A percentile compares a stretch with the other conserved stretches of the same genome.
phyloP scores from a whole-genome alignment of 1,140 invertebrate genomes.

The Zaprionus capensis region DNA sequence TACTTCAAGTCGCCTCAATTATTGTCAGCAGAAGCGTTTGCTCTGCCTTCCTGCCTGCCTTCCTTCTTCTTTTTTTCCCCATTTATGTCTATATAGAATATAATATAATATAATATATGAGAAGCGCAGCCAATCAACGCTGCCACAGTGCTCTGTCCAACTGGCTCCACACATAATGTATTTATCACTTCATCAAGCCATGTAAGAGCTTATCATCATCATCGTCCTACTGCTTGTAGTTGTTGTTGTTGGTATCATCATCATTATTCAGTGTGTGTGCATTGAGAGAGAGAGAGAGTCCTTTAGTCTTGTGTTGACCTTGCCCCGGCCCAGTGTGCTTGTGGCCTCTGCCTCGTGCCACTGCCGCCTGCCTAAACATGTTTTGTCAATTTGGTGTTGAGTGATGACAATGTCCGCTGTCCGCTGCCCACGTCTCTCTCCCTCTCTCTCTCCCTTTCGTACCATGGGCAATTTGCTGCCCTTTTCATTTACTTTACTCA shows the following conservation, averaged over 20 bases:
- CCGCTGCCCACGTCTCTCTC: slow-evolving; percentile 37
- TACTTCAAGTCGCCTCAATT: slow-evolving; percentile 68
- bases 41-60: too few relatives aligned
- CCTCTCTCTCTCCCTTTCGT: slow-evolving; percentile 32
- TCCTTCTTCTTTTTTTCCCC: neutral
- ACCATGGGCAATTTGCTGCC: neutral
- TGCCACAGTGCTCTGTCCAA: neutral
- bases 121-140: slow-evolving; percentile 47
- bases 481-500: slow-evolving; percentile 46
- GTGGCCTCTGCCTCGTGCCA: neutral
- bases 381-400: slow-evolving; percentile 73
- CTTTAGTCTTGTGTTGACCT: slow-evolving; percentile 56
- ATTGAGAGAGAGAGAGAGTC: slow-evolving; percentile 24
- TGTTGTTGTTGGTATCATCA: slow-evolving; percentile 12
- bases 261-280: slow-evolving; percentile 7
- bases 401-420: slow-evolving; percentile 54
- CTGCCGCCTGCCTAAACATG: slow-evolving; percentile 43
- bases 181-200: slow-evolving; percentile 78
- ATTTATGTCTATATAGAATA: slow-evolving; percentile 5
- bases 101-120: slow-evolving; percentile 53
- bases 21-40: slow-evolving; percentile 20
- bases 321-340: slow-evolving; percentile 19
- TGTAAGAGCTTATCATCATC: slow-evolving; percentile 68
- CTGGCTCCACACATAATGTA: slow-evolving; percentile 64
- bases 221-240: slow-evolving; percentile 5